These are phyloP conservation scores for Eremobia ochroleuca DNA, from an alignment of 2,888 invertebrate genomes.

Conservation along the genomic window DNA sequence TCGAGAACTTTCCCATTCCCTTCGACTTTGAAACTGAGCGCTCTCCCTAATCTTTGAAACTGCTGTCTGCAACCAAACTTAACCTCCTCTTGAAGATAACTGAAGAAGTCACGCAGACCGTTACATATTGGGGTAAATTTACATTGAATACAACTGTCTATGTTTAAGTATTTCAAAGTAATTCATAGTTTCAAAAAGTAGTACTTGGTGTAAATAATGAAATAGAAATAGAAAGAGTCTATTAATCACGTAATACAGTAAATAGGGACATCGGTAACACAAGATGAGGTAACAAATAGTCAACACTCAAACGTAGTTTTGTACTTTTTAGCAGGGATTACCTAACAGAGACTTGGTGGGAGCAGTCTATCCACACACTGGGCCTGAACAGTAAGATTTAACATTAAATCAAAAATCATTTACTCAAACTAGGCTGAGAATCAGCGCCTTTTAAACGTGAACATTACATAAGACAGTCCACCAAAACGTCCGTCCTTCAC, in stretches of 20 bases:
- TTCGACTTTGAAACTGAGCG: constrained; percentile 42
- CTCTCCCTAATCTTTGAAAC: constrained; percentile 45
- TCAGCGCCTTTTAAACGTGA: neutral
- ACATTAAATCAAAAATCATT: neutral
- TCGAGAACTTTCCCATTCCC: constrained; percentile 38
- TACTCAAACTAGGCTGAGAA: neutral
- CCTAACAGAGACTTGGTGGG: neutral
- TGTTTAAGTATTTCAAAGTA: neutral
- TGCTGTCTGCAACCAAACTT: constrained; percentile 35
- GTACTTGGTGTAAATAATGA: neutral
- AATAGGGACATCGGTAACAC: neutral
- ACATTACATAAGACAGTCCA: neutral
- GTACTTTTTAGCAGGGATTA: neutral
- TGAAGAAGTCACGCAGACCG: constrained; percentile 37
- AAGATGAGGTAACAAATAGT: neutral
- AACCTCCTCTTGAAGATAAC: constrained; percentile 29
- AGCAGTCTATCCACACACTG: neutral
- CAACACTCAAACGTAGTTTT: neutral
- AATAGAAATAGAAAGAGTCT: neutral
- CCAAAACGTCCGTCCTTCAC: too few species aligned
- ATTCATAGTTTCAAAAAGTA: neutral
- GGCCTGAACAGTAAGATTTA: neutral
- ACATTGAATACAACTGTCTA: constrained; percentile 1
- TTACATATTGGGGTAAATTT: constrained; percentile 27
- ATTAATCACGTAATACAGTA: neutral